phyloP scores from a whole-genome alignment of 2,113 vertebrate genomes.

The Macaca mulatta region DNA sequence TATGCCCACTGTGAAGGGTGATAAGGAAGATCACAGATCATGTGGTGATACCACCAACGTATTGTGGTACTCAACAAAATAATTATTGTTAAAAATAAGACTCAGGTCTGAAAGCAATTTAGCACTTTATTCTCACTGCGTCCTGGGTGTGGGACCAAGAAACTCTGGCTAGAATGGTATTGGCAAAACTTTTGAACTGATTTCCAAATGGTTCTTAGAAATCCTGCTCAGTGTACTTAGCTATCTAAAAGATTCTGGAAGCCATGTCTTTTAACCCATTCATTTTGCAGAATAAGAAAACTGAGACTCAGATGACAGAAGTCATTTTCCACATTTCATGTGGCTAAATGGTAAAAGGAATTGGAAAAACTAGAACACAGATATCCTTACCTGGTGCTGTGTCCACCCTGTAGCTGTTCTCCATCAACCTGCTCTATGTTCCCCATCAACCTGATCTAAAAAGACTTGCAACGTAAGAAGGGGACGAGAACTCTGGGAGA shows the following conservation, averaged over 20 bases:
- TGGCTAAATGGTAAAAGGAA: no score
- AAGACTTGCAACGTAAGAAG: background rate
- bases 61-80: background rate
- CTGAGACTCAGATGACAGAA: no score
- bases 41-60: fast-evolving
- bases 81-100: background rate
- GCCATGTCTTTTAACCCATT: background rate
- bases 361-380: no score
- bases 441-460: fast-evolving
- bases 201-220: background rate
- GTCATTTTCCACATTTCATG: background rate
- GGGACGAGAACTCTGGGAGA: fast-evolving
- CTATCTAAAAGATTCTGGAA: background rate
- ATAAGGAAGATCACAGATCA: fast-evolving
- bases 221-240: background rate
- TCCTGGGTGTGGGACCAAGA: background rate
- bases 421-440: fast-evolving
- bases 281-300: background rate
- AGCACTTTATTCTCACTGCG: background rate
- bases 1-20: background rate
- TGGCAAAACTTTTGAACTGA: fast-evolving
- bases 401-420: fast-evolving
- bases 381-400: fast-evolving
- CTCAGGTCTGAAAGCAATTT: background rate
- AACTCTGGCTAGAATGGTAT: no score